Base-by-base conservation (phyloP, 2,888 invertebrate genomes). In the Leptopilina syphax region DNA sequence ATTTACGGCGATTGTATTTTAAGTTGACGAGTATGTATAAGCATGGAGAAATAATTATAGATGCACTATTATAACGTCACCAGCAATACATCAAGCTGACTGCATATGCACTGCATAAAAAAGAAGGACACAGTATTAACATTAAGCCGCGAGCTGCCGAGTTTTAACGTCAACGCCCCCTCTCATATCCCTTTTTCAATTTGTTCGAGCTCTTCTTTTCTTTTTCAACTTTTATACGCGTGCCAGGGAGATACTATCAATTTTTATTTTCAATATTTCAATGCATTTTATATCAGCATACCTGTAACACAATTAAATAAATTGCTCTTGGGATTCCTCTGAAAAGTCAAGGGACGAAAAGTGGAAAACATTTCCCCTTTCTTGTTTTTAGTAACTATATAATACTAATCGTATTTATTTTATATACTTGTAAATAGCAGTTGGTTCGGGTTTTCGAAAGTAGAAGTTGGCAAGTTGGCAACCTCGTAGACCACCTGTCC, bases 1-100 rank as follows among this genome's bases (percentile, higher is more conserved):
- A 50, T 76, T 78, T 65, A 12, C 34, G 65, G 70, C 63, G 9
- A 41, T n/a, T 54, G 47, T 73, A 34, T 67, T 79, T 67, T 27
- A 77, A 80, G 70, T 41, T 12, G 81, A 83, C 80, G 79, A 80
- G 80, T 84, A 80, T 54, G 77, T 66, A 68, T 24, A 24, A 73
- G 41, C 76, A 41, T 77, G 80, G 82, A 86, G 88, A 89, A 91
- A 50, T 50, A 50, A 91, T 91, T 91, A 89, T 83, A 88, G 88
- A 84, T 83, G 87, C 87, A 88, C 90, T 90, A 90, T 90, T 89
- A 88, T 87, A 88, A 87, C 88, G 89, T 91, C 90, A 89, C 85
- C 85, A 82, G 88, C 86, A 85, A 90, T 90, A 89, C 86, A 89
- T 91, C 90, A 88, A 80, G 80, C 47, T 80, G 63, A 78, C 85